Evolutionary conservation across 2,113 vertebrate genomes (phyloP), one percentile per base, ranked within the genome.

Genomic region (Dromiciops gliroides): DNA sequence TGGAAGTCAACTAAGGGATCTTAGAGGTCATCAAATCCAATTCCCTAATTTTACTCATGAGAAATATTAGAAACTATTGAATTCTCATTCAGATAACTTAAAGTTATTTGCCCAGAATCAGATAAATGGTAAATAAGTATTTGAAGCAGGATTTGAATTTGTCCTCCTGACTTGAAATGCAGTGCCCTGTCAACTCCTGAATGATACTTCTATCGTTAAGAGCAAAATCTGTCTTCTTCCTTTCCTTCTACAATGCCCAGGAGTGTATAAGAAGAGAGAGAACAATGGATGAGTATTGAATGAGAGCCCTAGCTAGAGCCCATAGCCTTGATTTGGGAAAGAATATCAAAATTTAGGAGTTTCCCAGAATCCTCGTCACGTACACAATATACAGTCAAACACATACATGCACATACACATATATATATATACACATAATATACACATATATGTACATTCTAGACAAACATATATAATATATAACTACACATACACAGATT

Each of bases 291-390:
- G 67, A 83, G 16, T 22, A 22, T 22, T 83, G 67, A 75, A 75
- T 75, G 37, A 44, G 67, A n/a, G 37, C n/a, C 37, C 44, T n/a
- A 83, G n/a, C 67, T 8, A 83, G n/a, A 83, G 10, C n/a, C 7
- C 51, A 3, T 96, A 92, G 37, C 8, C 2, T 28, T 51, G 5
- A 90, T 53, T 44, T 94, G 44, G 12, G 96, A 83, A 31, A 12
- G 92, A 92, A 67, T 48, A 94, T n/a, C 9, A 25, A 91, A 90
- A 94, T 47, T 53, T 47, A 23, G 51, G 47, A n/a, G 25, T 37
- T 92, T 92, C 37, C 37, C 26, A 95, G 93, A 94, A 9, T 3
- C 23, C 16, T 88, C 31, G 49, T 91, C 60, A 91, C 91, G 53
- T n/a, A 94, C 31, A 25, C 3, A 22, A 52, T 52, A 24, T 2